Evolutionary conservation across 2,797 vertebrate genomes (phyloP).

Genomic region (Peromyscus eremicus): DNA sequence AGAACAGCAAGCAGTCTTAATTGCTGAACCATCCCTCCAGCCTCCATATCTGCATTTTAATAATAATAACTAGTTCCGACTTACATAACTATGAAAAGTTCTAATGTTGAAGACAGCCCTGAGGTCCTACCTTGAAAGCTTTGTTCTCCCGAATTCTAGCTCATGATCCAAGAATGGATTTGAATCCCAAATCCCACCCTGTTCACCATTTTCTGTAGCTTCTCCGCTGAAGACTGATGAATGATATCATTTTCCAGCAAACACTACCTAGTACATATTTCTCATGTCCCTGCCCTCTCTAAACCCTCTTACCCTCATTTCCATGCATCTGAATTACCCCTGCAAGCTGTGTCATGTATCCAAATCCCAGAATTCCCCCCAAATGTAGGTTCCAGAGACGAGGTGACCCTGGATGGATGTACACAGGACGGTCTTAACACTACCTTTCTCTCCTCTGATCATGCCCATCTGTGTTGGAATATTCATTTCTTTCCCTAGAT

Average conservation of each 20-base stretch:
- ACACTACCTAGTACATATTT: background rate
- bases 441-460: background rate
- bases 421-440: background rate
- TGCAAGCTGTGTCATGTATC: background rate
- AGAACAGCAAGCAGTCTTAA: background rate
- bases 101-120: slow-evolving; percentile 1
- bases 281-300: background rate
- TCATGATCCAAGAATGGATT: background rate
- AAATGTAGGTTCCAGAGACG: background rate
- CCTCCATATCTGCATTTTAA: background rate
- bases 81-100: slow-evolving; percentile 1
- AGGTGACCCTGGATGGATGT: background rate
- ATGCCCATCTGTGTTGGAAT: too few species aligned
- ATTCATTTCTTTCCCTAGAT: background rate
- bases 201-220: background rate
- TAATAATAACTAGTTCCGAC: background rate
- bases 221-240: background rate
- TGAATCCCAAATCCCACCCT: background rate
- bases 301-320: background rate
- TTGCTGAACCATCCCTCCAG: background rate
- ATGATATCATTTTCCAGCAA: background rate
- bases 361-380: background rate
- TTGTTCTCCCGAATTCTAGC: background rate
- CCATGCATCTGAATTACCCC: background rate
- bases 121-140: slow-evolving; percentile 34